Conservation (phyloP, 2,113 vertebrate genomes). For the Callaeas wilsoni region DNA sequence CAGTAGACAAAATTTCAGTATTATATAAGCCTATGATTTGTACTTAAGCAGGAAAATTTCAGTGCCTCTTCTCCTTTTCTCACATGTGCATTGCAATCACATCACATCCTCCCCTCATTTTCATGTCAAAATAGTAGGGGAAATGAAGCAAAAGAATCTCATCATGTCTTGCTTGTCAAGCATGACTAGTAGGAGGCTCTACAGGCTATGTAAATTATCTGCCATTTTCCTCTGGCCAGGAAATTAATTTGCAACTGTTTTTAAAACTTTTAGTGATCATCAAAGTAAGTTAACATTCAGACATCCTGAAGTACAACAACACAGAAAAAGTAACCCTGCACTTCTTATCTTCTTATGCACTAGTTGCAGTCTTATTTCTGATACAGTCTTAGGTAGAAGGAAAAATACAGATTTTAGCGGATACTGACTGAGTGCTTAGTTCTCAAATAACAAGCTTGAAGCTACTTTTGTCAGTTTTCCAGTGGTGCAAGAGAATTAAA, state of each 20-base stretch:
- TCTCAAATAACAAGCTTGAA: background rate
- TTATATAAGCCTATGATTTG: background rate
- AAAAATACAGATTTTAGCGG: background rate
- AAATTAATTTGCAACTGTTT: background rate
- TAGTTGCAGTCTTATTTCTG: background rate
- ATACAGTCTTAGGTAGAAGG: background rate
- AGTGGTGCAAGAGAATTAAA: background rate
- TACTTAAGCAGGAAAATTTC: background rate
- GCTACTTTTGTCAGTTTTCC: background rate
- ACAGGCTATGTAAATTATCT: background rate
- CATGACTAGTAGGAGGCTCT: background rate
- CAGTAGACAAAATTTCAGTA: background rate
- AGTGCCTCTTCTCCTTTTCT: background rate
- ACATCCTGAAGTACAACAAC: background rate
- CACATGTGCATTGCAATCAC: background rate
- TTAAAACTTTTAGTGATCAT: background rate
- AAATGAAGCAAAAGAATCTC: conserved; percentile 4
- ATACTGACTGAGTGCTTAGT: background rate
- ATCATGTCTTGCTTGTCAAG: background rate
- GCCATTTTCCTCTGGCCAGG: background rate
- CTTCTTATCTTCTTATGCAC: background rate
- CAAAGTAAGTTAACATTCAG: background rate
- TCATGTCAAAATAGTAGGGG: background rate
- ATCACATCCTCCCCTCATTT: background rate
- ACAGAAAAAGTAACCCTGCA: background rate